phyloP scores from a whole-genome alignment of 2,113 vertebrate genomes.

The Lycaon pictus region DNA sequence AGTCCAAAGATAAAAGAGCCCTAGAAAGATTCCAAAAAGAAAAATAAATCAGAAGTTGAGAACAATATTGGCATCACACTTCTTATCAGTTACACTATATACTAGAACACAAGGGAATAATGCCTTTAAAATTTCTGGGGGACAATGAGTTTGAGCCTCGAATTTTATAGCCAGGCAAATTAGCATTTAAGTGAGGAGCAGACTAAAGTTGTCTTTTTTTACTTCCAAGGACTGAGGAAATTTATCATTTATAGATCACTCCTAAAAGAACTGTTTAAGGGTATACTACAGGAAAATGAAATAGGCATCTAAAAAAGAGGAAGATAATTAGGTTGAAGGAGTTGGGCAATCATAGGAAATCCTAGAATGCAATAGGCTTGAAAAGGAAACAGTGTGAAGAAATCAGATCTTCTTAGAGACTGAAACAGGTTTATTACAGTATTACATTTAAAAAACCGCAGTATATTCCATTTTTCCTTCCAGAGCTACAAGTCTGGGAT shows the following conservation, averaged over 20 bases:
- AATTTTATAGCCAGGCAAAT: not conserved
- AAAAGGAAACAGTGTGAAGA: not conserved
- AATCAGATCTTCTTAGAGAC: not conserved
- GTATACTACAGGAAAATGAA: not conserved
- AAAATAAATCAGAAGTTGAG: not conserved
- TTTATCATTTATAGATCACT: not conserved
- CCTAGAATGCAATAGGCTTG: not conserved
- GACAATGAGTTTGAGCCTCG: not conserved
- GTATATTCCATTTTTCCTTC: not conserved
- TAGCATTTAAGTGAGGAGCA: not conserved
- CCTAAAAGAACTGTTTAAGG: constrained; percentile 31
- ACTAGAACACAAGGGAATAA: not conserved
- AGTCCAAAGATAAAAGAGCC: constrained; percentile 1
- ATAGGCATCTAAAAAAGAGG: not conserved
- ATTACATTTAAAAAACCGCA: not conserved
- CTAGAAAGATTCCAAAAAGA: not conserved
- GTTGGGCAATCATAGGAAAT: not conserved
- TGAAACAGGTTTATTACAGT: not conserved
- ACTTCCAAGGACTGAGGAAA: not conserved
- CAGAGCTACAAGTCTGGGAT: not conserved
- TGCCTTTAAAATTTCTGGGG: not conserved
- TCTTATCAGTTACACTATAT: not conserved
- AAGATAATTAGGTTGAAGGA: not conserved
- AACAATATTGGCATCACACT: not conserved
- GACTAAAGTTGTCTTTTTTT: not conserved